phyloP scores from a whole-genome alignment of 2,888 invertebrate species.

The Dasysyrphus tricinctus region DNA sequence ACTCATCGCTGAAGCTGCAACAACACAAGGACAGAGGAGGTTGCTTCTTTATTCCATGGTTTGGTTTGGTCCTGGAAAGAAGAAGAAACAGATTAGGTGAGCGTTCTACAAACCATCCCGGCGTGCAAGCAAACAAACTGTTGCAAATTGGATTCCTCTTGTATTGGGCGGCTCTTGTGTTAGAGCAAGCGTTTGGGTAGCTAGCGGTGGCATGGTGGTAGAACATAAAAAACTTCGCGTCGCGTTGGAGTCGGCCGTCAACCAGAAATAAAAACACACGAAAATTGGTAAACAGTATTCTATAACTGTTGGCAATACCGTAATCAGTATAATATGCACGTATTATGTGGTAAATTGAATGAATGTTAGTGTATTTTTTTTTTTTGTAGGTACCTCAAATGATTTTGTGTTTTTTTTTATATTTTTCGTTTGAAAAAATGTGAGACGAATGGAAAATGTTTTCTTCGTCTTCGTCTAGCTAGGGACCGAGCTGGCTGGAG shows the following conservation, averaged over 20 bases:
- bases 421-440: slow-evolving; percentile 26
- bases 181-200: too few relatives aligned
- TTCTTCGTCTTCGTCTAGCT: too few relatives aligned
- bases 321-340: slow-evolving; percentile 74
- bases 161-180: slow-evolving; percentile 37
- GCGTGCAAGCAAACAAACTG: slow-evolving; percentile 74
- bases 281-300: slow-evolving; percentile 43
- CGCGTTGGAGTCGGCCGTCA: background rate
- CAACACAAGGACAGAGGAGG: background rate
- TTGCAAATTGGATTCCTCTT: slow-evolving; percentile 72
- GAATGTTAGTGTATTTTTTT: slow-evolving; percentile 52
- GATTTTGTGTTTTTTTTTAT: background rate
- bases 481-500: too few relatives aligned
- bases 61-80: background rate
- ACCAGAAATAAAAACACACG: slow-evolving; percentile 8
- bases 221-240: slow-evolving; percentile 1
- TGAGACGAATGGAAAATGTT: slow-evolving; percentile 46
- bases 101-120: slow-evolving; percentile 63
- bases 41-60: slow-evolving; percentile 31
- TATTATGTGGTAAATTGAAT: slow-evolving; percentile 69
- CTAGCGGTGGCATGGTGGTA: background rate
- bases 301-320: slow-evolving; percentile 63
- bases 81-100: slow-evolving; percentile 60
- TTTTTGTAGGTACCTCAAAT: slow-evolving; percentile 1
- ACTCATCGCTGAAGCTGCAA: slow-evolving; percentile 5